Evolutionary conservation across 2,888 invertebrate genomes (phyloP).

Genomic region (Lamellibrachia columna): DNA sequence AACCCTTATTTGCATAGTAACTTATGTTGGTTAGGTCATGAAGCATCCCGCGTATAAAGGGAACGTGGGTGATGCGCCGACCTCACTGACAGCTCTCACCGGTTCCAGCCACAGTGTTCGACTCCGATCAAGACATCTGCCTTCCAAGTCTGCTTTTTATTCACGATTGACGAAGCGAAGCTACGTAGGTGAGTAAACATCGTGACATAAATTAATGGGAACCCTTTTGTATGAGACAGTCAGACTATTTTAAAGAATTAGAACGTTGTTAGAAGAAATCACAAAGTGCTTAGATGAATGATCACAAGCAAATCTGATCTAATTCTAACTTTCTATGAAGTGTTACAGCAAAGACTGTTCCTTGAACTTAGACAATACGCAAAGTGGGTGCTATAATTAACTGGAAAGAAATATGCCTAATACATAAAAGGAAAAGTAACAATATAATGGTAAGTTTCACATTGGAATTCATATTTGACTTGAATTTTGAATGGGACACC

Average conservation of each 20-base stretch:
- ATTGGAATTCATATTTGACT: no score
- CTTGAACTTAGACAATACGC: background rate
- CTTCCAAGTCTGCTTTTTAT: background rate
- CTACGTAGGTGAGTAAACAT: background rate
- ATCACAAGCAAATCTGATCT: no score
- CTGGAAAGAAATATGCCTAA: no score
- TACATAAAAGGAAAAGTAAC: no score
- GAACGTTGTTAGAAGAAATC: no score
- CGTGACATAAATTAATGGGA: background rate
- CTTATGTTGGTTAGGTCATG: background rate
- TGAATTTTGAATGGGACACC: no score
- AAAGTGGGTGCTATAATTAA: background rate
- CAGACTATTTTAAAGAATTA: background rate
- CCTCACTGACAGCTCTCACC: background rate
- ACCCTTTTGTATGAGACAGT: background rate
- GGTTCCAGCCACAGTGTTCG: background rate
- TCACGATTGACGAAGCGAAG: background rate
- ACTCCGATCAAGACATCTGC: background rate
- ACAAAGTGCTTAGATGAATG: no score
- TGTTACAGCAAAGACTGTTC: background rate
- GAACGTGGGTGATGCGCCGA: background rate
- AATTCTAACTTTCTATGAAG: background rate
- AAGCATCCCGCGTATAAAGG: background rate
- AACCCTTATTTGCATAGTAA: slow-evolving; percentile 10
- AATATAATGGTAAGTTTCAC: no score